phyloP scores from a whole-genome alignment of 2,888 invertebrate species.

The Eupithecia tripunctaria region DNA sequence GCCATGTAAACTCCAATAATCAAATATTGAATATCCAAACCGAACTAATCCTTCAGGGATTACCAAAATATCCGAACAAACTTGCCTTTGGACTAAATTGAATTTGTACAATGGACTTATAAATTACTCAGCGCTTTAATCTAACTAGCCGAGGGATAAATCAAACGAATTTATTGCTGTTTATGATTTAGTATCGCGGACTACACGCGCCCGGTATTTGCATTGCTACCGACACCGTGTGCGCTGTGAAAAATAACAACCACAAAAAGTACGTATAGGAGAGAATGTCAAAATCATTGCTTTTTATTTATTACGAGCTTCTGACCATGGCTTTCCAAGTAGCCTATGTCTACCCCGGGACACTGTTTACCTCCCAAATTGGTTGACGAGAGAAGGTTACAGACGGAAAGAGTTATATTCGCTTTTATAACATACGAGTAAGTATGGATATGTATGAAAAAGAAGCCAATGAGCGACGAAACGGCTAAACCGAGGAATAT shows the following conservation, averaged over 20 bases:
- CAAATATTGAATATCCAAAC: conserved; percentile 34
- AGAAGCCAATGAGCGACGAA: neutral
- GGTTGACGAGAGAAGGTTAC: too few relatives aligned
- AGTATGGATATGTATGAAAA: neutral
- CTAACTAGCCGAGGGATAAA: conserved; percentile 29
- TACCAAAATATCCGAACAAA: conserved; percentile 31
- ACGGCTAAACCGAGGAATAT: too few relatives aligned
- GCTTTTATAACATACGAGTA: too few relatives aligned
- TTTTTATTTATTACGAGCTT: neutral
- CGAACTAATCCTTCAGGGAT: conserved; percentile 28
- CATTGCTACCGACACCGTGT: too few relatives aligned
- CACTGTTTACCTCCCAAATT: too few relatives aligned
- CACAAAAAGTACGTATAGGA: neutral
- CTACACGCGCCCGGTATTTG: neutral
- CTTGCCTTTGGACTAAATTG: conserved; percentile 36
- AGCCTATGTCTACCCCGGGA: too few relatives aligned
- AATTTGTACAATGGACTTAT: conserved; percentile 31
- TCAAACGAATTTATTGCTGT: conserved; percentile 26
- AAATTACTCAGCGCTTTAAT: conserved; percentile 28
- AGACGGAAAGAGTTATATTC: too few relatives aligned
- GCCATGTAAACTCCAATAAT: neutral
- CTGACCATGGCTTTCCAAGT: too few relatives aligned
- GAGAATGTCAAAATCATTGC: neutral
- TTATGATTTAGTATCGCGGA: conserved; percentile 29
- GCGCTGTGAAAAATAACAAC: neutral